These are phyloP conservation scores for Sebastes schlegelii DNA, from an alignment of 2,113 vertebrate species.

Conservation along the genomic window DNA sequence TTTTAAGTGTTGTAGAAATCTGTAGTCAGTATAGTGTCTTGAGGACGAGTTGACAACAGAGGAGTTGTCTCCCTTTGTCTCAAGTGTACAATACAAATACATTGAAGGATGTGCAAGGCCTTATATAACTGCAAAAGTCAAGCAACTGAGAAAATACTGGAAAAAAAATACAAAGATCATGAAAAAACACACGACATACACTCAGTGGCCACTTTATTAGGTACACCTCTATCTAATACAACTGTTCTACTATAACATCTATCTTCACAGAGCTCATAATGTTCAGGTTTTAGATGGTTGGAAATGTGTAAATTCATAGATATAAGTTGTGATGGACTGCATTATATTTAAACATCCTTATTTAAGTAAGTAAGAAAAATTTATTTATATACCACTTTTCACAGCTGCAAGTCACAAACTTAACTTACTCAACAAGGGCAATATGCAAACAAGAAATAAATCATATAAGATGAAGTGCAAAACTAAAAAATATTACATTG, in stretches of 20 bases:
- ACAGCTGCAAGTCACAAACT: too few relatives aligned
- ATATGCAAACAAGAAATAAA: too few relatives aligned
- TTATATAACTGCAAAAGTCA: neutral
- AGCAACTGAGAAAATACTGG: neutral
- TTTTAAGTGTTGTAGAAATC: constrained; percentile 43
- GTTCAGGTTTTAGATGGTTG: neutral
- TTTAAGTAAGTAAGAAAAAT: neutral
- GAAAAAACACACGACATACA: too few relatives aligned
- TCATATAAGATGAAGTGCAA: too few relatives aligned
- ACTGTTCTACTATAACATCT: neutral
- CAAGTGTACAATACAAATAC: constrained; percentile 16
- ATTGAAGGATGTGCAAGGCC: neutral
- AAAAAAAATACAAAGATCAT: neutral
- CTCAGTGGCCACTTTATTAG: neutral
- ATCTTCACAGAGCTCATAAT: neutral
- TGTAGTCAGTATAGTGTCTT: neutral
- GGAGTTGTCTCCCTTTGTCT: constrained; percentile 7
- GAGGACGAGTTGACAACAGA: constrained; percentile 24
- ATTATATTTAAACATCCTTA: neutral
- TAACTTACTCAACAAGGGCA: too few relatives aligned
- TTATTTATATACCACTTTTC: too few relatives aligned
- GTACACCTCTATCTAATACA: neutral
- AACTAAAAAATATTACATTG: too few relatives aligned
- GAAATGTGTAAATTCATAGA: neutral
- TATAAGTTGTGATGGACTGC: neutral